phyloP scores from a whole-genome alignment of 2,888 invertebrate genomes.

The Cancer borealis region DNA sequence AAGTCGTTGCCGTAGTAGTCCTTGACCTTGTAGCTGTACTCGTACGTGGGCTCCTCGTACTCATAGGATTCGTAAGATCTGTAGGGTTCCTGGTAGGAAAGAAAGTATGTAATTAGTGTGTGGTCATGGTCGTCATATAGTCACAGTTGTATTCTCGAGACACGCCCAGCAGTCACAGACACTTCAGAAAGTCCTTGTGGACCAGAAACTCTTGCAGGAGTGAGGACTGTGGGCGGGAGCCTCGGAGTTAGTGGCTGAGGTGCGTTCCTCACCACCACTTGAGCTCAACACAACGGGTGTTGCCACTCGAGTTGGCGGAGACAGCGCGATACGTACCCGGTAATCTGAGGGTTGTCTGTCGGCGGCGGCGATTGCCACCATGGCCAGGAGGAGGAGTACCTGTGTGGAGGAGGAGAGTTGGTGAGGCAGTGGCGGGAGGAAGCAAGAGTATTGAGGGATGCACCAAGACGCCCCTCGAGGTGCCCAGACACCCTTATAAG shows the following conservation, averaged over 20 bases:
- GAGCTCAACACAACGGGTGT: not conserved
- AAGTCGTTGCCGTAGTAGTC: conserved; percentile 69
- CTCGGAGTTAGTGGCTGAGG: not conserved
- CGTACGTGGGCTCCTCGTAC: conserved; percentile 50
- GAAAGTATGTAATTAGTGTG: not conserved
- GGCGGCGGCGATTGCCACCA: conserved; percentile 26
- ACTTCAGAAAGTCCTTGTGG: not conserved
- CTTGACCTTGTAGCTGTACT: conserved; percentile 60
- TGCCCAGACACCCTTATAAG: not conserved
- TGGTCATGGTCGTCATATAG: not conserved
- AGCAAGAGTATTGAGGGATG: not conserved
- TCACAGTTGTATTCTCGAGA: not conserved
- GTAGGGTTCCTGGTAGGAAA: not conserved
- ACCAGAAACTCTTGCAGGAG: not conserved
- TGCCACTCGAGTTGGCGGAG: not conserved
- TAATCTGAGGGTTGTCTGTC: not conserved
- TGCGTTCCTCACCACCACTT: too few relatives aligned
- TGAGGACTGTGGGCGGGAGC: not conserved
- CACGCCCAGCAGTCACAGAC: not conserved
- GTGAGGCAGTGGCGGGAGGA: not conserved
- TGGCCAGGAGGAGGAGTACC: conserved; percentile 43
- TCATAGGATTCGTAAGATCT: not conserved
- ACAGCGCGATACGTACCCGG: not conserved
- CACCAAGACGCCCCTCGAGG: not conserved
- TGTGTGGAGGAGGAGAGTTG: not conserved